These are phyloP conservation scores for Megaptera novaeangliae DNA, from an alignment of 2,113 vertebrate species.

Conservation along the genomic window DNA sequence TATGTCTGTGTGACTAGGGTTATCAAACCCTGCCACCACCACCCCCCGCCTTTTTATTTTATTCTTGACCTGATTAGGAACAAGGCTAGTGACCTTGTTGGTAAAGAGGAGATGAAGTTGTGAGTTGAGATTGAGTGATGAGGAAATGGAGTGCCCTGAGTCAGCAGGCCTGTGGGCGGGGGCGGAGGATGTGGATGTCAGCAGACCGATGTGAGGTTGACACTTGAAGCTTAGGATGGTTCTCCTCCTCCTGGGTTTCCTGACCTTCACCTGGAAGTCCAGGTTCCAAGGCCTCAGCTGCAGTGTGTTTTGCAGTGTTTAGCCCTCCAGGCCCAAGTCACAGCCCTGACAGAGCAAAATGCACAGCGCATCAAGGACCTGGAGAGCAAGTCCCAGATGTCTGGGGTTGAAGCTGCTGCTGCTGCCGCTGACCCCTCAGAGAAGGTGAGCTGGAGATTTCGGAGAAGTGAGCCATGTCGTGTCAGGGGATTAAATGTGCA, in stretches of 20 bases:
- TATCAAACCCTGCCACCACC: background rate
- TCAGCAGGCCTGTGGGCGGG: background rate
- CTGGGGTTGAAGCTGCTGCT: constrained; percentile 10
- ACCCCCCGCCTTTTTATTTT: background rate
- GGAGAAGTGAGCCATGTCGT: background rate
- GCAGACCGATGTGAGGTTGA: background rate
- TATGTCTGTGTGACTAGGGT: background rate
- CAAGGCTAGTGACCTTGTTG: background rate
- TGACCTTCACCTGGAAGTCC: background rate
- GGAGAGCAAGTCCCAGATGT: constrained; percentile 64
- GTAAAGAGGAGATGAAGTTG: background rate
- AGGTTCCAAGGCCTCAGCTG: background rate
- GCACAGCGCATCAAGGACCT: constrained; percentile 76
- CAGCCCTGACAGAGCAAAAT: constrained; percentile 77
- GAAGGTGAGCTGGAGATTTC: constrained; percentile 82
- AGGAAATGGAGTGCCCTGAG: background rate
- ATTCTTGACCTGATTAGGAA: constrained; percentile 4
- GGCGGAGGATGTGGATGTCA: background rate
- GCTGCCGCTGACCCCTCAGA: constrained; percentile 78
- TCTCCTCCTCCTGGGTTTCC: background rate
- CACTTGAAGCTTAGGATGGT: background rate
- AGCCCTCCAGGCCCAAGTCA: constrained; percentile 78
- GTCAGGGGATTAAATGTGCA: background rate
- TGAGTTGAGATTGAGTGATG: background rate
- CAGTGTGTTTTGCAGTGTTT: constrained; percentile 70